phyloP scores from a whole-genome alignment of 2,888 invertebrate genomes.

The Catocala sponsa region DNA sequence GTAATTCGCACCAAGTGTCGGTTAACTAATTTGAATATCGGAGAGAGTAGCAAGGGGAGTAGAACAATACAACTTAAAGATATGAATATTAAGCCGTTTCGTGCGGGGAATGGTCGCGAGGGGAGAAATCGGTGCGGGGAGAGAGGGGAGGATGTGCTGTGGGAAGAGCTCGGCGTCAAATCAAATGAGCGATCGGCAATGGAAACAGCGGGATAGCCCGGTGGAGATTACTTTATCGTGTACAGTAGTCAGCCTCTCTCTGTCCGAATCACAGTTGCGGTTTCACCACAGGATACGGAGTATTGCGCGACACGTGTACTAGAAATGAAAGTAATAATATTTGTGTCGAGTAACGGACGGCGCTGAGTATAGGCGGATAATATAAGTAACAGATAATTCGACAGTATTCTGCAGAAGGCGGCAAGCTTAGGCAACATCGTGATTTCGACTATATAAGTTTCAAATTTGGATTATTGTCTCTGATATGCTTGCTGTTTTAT shows the following conservation, averaged over 20 bases:
- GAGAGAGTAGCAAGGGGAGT: not conserved
- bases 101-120: constrained; percentile 2
- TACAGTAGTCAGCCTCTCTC: not conserved
- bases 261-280: too few relatives aligned
- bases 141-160: constrained; percentile 2
- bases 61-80: constrained; percentile 2
- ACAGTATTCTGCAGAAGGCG: too few relatives aligned
- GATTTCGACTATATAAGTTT: too few relatives aligned
- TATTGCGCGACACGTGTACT: too few relatives aligned
- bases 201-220: constrained; percentile 43
- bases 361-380: too few relatives aligned
- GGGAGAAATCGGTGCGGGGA: constrained; percentile 7
- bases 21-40: constrained; percentile 17
- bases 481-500: too few relatives aligned
- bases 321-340: too few relatives aligned
- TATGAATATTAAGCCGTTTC: constrained; percentile 18
- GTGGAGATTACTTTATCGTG: constrained; percentile 53
- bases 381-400: too few relatives aligned
- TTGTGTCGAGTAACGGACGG: too few relatives aligned
- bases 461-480: too few relatives aligned
- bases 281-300: too few relatives aligned
- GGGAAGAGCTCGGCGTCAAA: constrained; percentile 36
- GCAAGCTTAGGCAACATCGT: too few relatives aligned
- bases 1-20: constrained; percentile 9
- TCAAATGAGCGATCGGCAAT: constrained; percentile 49